A percentile compares a stretch with the other conserved stretches of the same genome.
These are phyloP conservation scores for Fopius arisanus DNA, from an alignment of 1,140 invertebrate species.

Conservation along the genomic window DNA sequence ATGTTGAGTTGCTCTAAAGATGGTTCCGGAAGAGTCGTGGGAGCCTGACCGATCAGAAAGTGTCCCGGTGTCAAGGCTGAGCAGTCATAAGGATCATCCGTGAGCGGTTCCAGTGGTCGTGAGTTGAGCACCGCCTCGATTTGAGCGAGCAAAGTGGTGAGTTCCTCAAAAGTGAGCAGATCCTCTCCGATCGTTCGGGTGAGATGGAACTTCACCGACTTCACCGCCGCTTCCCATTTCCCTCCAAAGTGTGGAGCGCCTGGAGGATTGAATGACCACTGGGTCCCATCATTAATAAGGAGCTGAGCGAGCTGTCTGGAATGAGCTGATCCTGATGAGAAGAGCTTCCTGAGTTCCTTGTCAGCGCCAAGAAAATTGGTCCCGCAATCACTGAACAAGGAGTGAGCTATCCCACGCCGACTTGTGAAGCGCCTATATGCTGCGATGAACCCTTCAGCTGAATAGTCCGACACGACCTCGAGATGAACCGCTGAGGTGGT, in stretches of 20 bases:
- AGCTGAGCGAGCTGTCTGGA: background rate
- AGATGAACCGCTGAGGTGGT: conserved; percentile 6
- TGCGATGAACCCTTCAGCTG: conserved; percentile 6
- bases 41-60: no score
- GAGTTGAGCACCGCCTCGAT: no score
- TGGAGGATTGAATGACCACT: background rate
- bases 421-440: conserved; percentile 31
- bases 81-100: no score
- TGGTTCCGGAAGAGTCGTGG: no score
- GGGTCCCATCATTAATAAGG: background rate
- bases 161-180: conserved; percentile 43
- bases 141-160: conserved; percentile 36
- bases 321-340: no score
- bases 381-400: conserved; percentile 34
- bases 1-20: no score
- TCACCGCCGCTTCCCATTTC: no score
- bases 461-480: conserved; percentile 3
- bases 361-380: conserved; percentile 35
- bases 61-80: no score
- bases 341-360: conserved; percentile 25
- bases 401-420: conserved; percentile 20
- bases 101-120: no score
- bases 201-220: no score
- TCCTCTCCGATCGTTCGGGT: conserved; percentile 33
- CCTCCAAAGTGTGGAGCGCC: no score